Base-by-base conservation (phyloP, 2,888 invertebrate species). In the Urechis unicinctus region DNA sequence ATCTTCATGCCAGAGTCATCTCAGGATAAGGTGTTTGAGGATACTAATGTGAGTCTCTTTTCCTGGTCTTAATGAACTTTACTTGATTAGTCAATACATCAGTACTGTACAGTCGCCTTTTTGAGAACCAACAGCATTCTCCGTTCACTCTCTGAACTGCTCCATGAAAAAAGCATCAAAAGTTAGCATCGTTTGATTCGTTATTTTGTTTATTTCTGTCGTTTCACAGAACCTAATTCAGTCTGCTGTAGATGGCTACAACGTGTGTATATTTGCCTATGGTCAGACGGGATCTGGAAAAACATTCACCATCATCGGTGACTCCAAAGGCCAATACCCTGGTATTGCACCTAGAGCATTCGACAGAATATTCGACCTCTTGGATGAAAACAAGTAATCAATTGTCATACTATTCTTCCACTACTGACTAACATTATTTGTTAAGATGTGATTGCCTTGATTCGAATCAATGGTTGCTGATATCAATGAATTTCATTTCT, bases 241-340 rank as follows among this genome's bases (percentile, higher is more conserved):
- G 63, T 81, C 81, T 79, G 92, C 97, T 52, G 96, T 98, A 78
- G 95, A 97, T 81, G 97, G 82, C 85, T 98, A 97, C 83, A 97
- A 98, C 78, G 96, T 97, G 60, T 98, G 97, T 81, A 97, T 97
- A 79, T 98, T 97, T 81, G 97, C 97, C 6, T 98, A 97, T 80
- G 97, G 97, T 0, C 97, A 97, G 81, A 98, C 97, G 2, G 97
- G 82, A 42, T 80, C 80, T 56, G 81, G 81, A 43, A 82, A 82
- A 64, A 82, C 82, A 1, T 80, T 78, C 67, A 82, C 81, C 9
- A 81, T 82, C 74, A 78, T 81, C 50, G 81, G 76, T 46, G 75
- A 71, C 58, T 56, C 70, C 26, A 74, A 74, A 2, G 73, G 75
- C 52, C 63, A 61, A 2, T 67, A 67, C 53, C 79, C 79, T 3